These are phyloP conservation scores for Ailurus styani DNA, from an alignment of 2,113 vertebrate species.

Conservation along the genomic window DNA sequence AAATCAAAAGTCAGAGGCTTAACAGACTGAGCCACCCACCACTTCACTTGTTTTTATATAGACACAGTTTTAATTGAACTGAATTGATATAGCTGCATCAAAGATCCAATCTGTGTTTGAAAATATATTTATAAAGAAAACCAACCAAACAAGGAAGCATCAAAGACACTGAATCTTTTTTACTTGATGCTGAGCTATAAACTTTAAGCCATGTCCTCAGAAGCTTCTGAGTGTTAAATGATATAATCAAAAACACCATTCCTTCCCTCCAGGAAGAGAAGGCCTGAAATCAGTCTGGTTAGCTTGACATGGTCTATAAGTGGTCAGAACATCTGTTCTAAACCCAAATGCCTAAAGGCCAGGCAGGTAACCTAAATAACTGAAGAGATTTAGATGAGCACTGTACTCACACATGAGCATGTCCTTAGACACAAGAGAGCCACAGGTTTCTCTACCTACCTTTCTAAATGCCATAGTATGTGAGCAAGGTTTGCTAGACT, in stretches of 20 bases:
- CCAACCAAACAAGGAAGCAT: neutral
- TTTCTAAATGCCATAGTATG: neutral
- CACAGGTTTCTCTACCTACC: rapidly evolving
- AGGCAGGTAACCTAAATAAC: neutral
- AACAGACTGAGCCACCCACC: no score
- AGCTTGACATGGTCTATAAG: neutral
- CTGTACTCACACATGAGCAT: neutral
- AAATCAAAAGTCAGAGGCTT: neutral
- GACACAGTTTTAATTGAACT: neutral
- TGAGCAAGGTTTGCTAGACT: neutral
- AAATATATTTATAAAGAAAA: neutral
- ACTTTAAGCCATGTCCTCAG: neutral
- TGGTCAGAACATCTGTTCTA: neutral
- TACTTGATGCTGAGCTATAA: neutral
- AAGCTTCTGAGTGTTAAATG: neutral
- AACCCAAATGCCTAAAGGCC: neutral
- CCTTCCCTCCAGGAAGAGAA: neutral
- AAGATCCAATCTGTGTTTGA: neutral
- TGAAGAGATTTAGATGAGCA: neutral
- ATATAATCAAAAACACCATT: conserved; percentile 10
- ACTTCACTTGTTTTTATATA: neutral
- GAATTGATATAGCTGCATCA: neutral
- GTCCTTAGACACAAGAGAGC: neutral
- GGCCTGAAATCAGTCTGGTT: neutral
- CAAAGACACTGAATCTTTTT: neutral